phyloP scores from a whole-genome alignment of 1,140 invertebrate species.

The Aphis gossypii region DNA sequence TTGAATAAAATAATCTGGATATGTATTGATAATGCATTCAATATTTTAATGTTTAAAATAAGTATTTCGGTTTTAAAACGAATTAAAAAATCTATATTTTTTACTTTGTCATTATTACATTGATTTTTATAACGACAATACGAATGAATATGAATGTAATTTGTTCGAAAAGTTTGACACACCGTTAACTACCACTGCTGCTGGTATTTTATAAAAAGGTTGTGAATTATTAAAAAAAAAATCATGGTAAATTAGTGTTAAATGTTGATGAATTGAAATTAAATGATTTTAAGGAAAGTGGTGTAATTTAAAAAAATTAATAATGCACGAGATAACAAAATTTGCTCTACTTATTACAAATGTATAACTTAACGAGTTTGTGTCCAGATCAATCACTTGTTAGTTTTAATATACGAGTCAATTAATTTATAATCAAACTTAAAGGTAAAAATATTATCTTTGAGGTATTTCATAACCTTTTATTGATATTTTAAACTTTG shows the following conservation, averaged over 20 bases:
- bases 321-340: not conserved
- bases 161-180: not conserved
- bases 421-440: too few species aligned
- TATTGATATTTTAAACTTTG: too few species aligned
- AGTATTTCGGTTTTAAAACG: not conserved
- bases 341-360: too few species aligned
- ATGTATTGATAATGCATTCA: not conserved
- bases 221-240: not conserved
- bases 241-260: not conserved
- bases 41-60: not conserved
- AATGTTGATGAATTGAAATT: not conserved
- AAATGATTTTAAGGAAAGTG: not conserved
- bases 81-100: not conserved
- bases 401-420: too few species aligned
- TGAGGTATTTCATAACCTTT: too few species aligned
- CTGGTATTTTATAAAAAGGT: not conserved
- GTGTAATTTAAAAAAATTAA: not conserved
- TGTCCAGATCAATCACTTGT: too few species aligned
- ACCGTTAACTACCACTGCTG: not conserved
- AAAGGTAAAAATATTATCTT: too few species aligned
- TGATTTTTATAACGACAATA: not conserved
- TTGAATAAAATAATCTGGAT: not conserved
- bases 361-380: too few species aligned
- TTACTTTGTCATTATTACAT: not conserved
- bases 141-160: not conserved